Evolutionary conservation across 1,140 invertebrate genomes (phyloP).

Genomic region (Callitettix versicolor): DNA sequence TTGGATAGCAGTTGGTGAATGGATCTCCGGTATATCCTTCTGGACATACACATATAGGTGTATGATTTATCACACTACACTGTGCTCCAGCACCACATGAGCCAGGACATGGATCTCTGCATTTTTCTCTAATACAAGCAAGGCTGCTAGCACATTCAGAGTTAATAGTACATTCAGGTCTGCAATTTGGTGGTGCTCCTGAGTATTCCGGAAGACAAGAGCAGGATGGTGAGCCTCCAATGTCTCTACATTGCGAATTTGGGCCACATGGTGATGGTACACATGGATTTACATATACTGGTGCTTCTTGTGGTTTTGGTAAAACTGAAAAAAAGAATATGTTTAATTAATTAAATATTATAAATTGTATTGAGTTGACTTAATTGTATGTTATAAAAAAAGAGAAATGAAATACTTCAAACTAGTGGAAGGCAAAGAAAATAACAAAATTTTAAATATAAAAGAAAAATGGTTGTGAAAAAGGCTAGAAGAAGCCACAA

Average conservation of each 20-base stretch:
- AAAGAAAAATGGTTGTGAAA: not conserved
- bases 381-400: not conserved
- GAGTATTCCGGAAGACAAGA: constrained; percentile 33
- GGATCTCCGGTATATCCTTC: constrained; percentile 35
- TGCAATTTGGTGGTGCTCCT: constrained; percentile 31
- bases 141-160: constrained; percentile 35
- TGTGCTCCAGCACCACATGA: constrained; percentile 41
- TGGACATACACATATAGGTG: constrained; percentile 35
- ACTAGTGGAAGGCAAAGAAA: not conserved
- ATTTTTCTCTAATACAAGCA: constrained; percentile 33
- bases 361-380: not conserved
- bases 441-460: not conserved
- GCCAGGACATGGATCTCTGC: constrained; percentile 34
- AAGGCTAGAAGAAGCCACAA: too few species aligned
- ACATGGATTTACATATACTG: constrained; percentile 42
- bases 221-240: constrained; percentile 31
- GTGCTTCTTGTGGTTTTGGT: constrained; percentile 27
- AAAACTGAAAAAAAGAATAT: constrained; percentile 24
- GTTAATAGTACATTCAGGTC: constrained; percentile 30
- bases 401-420: not conserved
- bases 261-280: constrained; percentile 37
- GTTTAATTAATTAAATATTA: not conserved
- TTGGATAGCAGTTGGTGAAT: constrained; percentile 19
- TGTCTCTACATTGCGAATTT: constrained; percentile 33
- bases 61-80: constrained; percentile 37